Evolutionary conservation across 1,140 invertebrate genomes (phyloP).

Genomic region (Eciton burchellii): DNA sequence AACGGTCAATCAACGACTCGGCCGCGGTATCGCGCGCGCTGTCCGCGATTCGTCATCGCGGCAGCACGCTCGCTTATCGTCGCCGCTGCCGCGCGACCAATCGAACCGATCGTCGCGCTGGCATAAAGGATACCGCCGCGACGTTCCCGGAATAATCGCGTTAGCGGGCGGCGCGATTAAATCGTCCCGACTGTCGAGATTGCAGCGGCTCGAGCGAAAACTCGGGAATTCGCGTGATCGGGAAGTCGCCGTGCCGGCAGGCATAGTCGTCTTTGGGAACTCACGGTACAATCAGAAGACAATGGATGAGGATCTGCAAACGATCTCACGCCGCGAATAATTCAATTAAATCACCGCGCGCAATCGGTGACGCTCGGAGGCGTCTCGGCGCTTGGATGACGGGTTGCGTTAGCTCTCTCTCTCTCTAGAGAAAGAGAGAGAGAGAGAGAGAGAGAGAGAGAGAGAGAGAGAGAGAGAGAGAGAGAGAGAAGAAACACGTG

Average conservation of each 20-base stretch:
- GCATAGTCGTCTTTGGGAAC: too few relatives aligned
- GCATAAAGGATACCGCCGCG: neutral
- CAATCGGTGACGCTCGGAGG: too few relatives aligned
- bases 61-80: slow-evolving; percentile 29
- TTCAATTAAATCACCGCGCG: too few relatives aligned
- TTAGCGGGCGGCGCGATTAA: neutral
- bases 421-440: too few relatives aligned
- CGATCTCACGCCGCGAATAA: too few relatives aligned
- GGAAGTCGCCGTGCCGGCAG: too few relatives aligned
- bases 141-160: neutral
- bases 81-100: neutral
- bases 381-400: too few relatives aligned
- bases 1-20: slow-evolving; percentile 32
- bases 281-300: too few relatives aligned
- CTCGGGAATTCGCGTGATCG: too few relatives aligned
- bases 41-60: slow-evolving; percentile 21
- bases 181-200: neutral
- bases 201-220: neutral
- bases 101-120: slow-evolving; percentile 13
- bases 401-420: slow-evolving; percentile 1
- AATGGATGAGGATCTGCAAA: too few relatives aligned
- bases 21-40: neutral
- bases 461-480: too few relatives aligned
- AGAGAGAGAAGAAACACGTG: slow-evolving; percentile 29
- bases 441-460: too few relatives aligned